A percentile compares a stretch with the other conserved stretches of the same genome.
Conservation (phyloP, 2,797 vertebrate species). For the Anguilla megastoma region DNA sequence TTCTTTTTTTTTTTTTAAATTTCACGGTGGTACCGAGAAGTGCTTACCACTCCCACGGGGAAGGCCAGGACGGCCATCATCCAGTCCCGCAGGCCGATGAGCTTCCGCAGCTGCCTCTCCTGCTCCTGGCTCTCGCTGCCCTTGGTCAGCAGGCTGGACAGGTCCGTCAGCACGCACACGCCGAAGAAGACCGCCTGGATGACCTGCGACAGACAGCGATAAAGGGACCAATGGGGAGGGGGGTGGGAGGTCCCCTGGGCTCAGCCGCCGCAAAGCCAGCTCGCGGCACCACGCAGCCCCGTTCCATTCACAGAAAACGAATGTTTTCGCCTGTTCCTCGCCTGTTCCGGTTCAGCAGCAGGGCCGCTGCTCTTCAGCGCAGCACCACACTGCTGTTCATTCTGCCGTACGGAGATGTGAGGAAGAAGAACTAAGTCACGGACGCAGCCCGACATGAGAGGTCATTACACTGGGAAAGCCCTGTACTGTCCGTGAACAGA, state of each 20-base stretch:
- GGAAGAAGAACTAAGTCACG: not conserved
- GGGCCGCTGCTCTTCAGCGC: not conserved
- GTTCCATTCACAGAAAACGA: not conserved
- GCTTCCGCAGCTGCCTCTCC: constrained; percentile 90
- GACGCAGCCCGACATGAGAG: not conserved
- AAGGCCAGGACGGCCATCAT: constrained; percentile 94
- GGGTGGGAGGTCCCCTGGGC: not conserved
- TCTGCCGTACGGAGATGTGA: not conserved
- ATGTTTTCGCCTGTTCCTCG: too few species aligned
- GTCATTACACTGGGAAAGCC: not conserved
- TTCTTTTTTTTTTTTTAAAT: not conserved
- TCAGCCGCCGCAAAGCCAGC: not conserved
- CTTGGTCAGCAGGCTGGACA: constrained; percentile 91
- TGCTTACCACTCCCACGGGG: constrained; percentile 91
- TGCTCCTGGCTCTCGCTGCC: constrained; percentile 88
- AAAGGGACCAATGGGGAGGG: not conserved
- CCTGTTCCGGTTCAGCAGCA: not conserved
- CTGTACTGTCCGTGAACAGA: not conserved
- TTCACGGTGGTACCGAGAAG: not conserved
- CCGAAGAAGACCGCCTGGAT: constrained; percentile 96
- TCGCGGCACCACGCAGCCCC: too few species aligned
- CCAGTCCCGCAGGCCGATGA: constrained; percentile 92
- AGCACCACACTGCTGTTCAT: not conserved
- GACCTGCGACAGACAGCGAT: constrained; percentile 71
- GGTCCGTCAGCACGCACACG: constrained; percentile 90